Evolutionary conservation across 1,140 invertebrate species (phyloP).

Genomic region (Danaus plexippus): DNA sequence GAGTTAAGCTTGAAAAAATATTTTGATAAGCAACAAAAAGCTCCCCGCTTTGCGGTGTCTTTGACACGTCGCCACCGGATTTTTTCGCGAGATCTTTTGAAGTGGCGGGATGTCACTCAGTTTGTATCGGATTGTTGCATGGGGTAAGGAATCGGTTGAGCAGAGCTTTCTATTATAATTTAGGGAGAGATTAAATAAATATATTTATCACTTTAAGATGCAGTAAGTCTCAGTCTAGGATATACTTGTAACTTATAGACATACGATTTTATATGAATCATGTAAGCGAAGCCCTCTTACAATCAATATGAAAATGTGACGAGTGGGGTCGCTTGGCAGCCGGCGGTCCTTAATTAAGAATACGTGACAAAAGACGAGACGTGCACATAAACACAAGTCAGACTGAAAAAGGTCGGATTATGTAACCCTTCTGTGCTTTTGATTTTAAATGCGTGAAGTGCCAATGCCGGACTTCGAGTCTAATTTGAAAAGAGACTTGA

Average conservation of each 20-base stretch:
- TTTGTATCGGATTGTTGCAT: constrained; percentile 65
- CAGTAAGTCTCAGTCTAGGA: background rate
- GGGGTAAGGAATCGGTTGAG: constrained; percentile 68
- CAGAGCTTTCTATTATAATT: constrained; percentile 59
- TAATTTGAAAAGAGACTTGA: constrained; percentile 68
- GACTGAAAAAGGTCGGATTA: constrained; percentile 68
- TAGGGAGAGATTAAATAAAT: constrained; percentile 43
- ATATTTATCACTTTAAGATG: no score
- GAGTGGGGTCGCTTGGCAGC: constrained; percentile 58
- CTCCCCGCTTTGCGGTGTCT: constrained; percentile 61
- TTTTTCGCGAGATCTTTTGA: constrained; percentile 65
- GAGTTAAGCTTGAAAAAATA: constrained; percentile 71
- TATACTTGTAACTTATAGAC: constrained; percentile 28
- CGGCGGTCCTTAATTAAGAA: constrained; percentile 71
- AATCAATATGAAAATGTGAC: constrained; percentile 66
- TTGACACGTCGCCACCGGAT: constrained; percentile 65
- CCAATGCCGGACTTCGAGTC: constrained; percentile 52
- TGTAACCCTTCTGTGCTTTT: constrained; percentile 69
- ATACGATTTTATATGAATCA: constrained; percentile 23
- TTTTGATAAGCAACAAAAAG: constrained; percentile 65
- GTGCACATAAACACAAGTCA: constrained; percentile 64
- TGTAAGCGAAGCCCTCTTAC: constrained; percentile 41
- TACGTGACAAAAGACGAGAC: constrained; percentile 73
- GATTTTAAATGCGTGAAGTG: constrained; percentile 69
- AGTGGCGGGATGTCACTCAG: constrained; percentile 63